A percentile compares a stretch with the other conserved stretches of the same genome.
Evolutionary conservation across 2,113 vertebrate species (phyloP).

Genomic region (Dromas ardeola): DNA sequence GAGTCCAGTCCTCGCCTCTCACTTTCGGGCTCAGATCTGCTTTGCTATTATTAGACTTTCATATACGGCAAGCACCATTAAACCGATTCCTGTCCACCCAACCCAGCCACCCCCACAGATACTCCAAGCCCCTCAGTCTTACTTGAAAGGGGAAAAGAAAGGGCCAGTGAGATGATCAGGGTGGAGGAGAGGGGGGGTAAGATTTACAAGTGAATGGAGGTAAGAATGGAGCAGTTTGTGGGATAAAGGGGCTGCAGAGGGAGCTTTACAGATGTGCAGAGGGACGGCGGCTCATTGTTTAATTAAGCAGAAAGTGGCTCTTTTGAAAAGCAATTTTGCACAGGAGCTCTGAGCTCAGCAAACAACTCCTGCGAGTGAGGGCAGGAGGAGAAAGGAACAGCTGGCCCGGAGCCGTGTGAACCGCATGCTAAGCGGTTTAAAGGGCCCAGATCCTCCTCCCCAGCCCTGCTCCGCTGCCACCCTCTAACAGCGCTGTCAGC

Average conservation of each 20-base stretch:
- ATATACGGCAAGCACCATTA: constrained; percentile 34
- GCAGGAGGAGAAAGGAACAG: constrained; percentile 82
- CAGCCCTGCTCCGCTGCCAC: constrained; percentile 53
- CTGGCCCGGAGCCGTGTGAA: constrained; percentile 90
- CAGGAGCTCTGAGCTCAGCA: constrained; percentile 83
- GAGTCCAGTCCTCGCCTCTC: neutral
- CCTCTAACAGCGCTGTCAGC: constrained; percentile 43
- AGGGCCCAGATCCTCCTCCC: constrained; percentile 69
- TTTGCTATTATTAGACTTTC: constrained; percentile 45
- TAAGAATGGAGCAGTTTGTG: constrained; percentile 96
- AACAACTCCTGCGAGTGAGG: constrained; percentile 79
- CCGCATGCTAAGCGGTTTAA: constrained; percentile 83
- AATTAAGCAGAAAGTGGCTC: constrained; percentile 87
- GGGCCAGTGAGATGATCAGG: constrained; percentile 63
- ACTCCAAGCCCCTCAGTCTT: constrained; percentile 54
- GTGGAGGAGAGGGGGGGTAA: constrained; percentile 57
- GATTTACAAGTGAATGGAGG: constrained; percentile 93
- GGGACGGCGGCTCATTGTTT: constrained; percentile 85
- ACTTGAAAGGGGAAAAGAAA: constrained; percentile 75
- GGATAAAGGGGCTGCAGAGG: constrained; percentile 92
- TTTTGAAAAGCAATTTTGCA: constrained; percentile 90
- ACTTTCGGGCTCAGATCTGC: constrained; percentile 5
- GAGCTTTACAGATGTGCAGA: constrained; percentile 98
- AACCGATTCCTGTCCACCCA: constrained; percentile 37
- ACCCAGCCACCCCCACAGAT: constrained; percentile 57